phyloP scores from a whole-genome alignment of 2,113 vertebrate species.

The Zapus hudsonius region DNA sequence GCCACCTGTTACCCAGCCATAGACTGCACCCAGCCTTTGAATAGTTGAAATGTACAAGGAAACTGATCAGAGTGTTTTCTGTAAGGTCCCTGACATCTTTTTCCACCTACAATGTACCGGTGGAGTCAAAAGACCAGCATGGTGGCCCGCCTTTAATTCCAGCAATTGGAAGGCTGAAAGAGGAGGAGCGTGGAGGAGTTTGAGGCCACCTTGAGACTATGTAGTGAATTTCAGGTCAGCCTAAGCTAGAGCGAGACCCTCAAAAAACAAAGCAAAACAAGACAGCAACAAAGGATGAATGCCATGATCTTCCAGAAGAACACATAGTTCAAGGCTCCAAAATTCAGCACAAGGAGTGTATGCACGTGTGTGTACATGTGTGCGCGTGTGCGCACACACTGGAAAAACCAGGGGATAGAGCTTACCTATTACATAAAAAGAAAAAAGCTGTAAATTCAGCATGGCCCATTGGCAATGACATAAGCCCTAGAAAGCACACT shows the following conservation, averaged over 20 bases:
- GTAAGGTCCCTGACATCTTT: slow-evolving; percentile 50
- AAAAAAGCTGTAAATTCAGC: too few species aligned
- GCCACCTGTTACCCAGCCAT: not conserved
- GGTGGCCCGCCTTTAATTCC: too few species aligned
- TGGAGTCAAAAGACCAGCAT: not conserved
- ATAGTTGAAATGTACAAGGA: slow-evolving; percentile 69
- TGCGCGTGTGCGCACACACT: not conserved
- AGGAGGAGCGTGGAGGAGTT: too few species aligned
- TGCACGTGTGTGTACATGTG: not conserved
- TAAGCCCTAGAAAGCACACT: not conserved
- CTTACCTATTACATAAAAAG: not conserved
- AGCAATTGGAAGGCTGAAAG: too few species aligned
- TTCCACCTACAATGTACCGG: not conserved
- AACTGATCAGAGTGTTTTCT: slow-evolving; percentile 69
- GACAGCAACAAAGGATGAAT: too few species aligned
- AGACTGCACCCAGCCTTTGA: not conserved
- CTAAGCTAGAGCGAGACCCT: too few species aligned
- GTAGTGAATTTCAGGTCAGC: too few species aligned
- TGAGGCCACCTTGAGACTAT: too few species aligned
- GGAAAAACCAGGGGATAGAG: not conserved
- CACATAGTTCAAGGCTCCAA: slow-evolving; percentile 68
- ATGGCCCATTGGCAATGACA: too few species aligned
- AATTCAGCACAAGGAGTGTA: slow-evolving; percentile 62
- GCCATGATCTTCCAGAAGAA: not conserved
- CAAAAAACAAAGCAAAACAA: too few species aligned